phyloP scores from a whole-genome alignment of 2,888 invertebrate species.

The Eupithecia pulchellata region DNA sequence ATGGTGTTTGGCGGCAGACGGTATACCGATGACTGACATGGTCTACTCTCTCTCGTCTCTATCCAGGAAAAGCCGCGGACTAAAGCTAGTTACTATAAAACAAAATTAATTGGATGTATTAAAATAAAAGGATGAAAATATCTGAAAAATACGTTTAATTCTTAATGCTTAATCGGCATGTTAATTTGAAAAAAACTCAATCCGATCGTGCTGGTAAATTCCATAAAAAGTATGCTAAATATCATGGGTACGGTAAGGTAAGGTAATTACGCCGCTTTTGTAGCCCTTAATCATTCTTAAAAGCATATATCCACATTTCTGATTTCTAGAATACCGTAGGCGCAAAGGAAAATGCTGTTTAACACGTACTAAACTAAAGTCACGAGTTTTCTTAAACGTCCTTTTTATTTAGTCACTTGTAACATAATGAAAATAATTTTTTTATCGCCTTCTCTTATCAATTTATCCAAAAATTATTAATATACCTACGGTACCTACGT shows the following conservation, averaged over 20 bases:
- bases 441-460: background rate
- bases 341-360: background rate
- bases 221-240: slow-evolving; percentile 24
- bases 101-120: background rate
- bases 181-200: background rate
- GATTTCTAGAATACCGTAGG: slow-evolving; percentile 18
- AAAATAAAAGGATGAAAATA: too few relatives aligned
- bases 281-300: slow-evolving; percentile 22
- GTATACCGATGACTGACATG: background rate
- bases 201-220: background rate
- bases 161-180: slow-evolving; percentile 1
- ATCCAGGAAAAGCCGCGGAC: background rate
- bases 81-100: background rate
- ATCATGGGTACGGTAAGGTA: slow-evolving; percentile 12
- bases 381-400: background rate
- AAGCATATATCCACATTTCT: slow-evolving; percentile 17
- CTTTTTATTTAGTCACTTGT: too few relatives aligned
- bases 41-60: too few relatives aligned
- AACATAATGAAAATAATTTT: background rate
- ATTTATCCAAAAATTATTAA: background rate
- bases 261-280: slow-evolving; percentile 30
- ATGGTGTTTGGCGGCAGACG: background rate
- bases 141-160: background rate
- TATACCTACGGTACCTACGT: too few relatives aligned
- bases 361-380: background rate